These are phyloP conservation scores for Oscheius sp. DNA, from an alignment of 2,888 invertebrate species.

Conservation along the genomic window DNA sequence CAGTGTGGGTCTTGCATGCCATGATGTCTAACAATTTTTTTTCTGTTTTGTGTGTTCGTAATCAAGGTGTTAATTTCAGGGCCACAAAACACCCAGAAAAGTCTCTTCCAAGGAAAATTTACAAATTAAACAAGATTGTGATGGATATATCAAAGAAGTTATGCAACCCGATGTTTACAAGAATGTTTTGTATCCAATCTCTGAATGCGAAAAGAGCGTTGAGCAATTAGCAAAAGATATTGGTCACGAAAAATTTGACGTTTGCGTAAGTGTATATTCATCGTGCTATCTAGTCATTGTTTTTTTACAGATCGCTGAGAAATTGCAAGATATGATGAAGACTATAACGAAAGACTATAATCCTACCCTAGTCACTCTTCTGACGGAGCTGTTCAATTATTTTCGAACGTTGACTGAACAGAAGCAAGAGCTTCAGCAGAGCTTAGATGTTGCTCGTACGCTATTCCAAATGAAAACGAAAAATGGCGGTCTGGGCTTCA, in stretches of 20 bases:
- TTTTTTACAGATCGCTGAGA: conserved; percentile 17
- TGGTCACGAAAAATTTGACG: conserved; percentile 5
- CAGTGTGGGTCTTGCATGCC: conserved; percentile 5
- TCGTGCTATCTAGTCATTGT: too few relatives aligned
- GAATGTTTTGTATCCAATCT: background rate
- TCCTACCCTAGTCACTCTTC: background rate
- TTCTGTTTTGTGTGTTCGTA: background rate
- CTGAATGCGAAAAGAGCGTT: conserved; percentile 1
- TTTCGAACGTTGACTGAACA: conserved; percentile 26
- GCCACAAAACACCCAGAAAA: background rate
- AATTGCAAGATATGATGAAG: conserved; percentile 12
- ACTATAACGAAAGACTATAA: background rate
- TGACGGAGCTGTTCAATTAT: conserved; percentile 31
- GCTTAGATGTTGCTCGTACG: conserved; percentile 1
- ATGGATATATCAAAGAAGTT: background rate
- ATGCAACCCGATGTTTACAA: conserved; percentile 1
- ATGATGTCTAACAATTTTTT: background rate
- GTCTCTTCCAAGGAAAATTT: background rate
- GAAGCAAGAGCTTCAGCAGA: background rate
- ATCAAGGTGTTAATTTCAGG: background rate
- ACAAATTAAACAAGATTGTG: background rate
- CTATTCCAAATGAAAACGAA: conserved; percentile 7
- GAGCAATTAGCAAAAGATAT: conserved; percentile 13
- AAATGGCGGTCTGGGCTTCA: conserved; percentile 9
- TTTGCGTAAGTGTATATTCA: background rate